Evolutionary conservation across 2,113 vertebrate genomes (phyloP).

Genomic region (Stigmatopora nigra): DNA sequence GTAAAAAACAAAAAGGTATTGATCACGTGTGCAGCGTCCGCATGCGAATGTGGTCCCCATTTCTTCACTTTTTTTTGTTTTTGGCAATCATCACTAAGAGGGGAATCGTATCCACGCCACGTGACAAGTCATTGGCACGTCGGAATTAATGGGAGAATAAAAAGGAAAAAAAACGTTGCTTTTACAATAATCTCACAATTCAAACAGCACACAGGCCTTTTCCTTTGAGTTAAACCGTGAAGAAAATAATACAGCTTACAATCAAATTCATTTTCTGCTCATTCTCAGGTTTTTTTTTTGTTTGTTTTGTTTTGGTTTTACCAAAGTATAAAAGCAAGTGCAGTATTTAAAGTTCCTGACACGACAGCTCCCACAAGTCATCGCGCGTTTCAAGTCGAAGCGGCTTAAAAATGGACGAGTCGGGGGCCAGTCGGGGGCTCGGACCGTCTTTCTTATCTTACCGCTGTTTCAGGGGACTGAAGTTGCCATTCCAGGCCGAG

Average conservation of each 20-base stretch:
- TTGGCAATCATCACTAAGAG: conserved; percentile 20
- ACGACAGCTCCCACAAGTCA: conserved; percentile 30
- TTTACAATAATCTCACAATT: conserved; percentile 33
- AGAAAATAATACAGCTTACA: conserved; percentile 48
- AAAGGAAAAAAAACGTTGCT: conserved; percentile 24
- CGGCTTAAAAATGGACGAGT: conserved; percentile 33
- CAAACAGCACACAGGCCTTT: conserved; percentile 11
- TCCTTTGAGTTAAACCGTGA: conserved; percentile 17
- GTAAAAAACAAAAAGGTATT: conserved; percentile 6
- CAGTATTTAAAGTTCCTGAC: conserved; percentile 31
- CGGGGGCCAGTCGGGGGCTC: conserved; percentile 26
- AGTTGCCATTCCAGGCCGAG: conserved; percentile 21
- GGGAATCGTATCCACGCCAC: conserved; percentile 1
- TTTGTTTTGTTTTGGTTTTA: conserved; percentile 29
- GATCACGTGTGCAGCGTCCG: conserved; percentile 22
- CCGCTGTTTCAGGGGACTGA: conserved; percentile 7
- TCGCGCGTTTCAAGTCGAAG: conserved; percentile 24
- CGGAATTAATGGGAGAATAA: conserved; percentile 17
- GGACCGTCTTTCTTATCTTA: conserved; percentile 7
- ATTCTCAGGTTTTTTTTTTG: conserved; percentile 11
- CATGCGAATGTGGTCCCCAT: conserved; percentile 2
- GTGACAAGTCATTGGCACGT: conserved; percentile 45
- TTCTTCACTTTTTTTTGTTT: conserved; percentile 5
- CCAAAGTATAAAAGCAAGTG: conserved; percentile 52
- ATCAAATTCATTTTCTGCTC: conserved; percentile 46